These are phyloP conservation scores for Campoletis raptor DNA, from an alignment of 2,888 invertebrate genomes.

Conservation along the genomic window DNA sequence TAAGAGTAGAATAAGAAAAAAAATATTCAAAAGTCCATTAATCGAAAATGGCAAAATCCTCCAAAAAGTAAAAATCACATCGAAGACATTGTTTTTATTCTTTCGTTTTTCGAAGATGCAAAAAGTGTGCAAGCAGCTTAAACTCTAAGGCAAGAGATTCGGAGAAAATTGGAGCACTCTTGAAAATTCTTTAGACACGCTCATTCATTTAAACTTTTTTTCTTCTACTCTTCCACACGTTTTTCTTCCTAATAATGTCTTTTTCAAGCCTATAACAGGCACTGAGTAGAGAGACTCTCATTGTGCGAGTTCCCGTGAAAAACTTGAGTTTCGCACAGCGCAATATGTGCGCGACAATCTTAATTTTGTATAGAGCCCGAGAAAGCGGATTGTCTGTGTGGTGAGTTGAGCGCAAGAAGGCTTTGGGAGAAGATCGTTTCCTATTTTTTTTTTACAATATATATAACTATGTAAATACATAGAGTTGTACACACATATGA, in stretches of 20 bases:
- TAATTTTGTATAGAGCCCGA: background rate
- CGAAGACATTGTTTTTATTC: background rate
- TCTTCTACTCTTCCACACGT: background rate
- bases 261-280: background rate
- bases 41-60: background rate
- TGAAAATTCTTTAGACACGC: background rate
- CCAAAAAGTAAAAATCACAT: background rate
- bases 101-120: background rate
- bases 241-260: background rate
- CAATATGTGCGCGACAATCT: background rate
- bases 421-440: background rate
- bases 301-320: slow-evolving; percentile 6
- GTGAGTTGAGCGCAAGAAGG: too few relatives aligned
- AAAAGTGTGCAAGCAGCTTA: background rate
- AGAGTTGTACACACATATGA: too few relatives aligned
- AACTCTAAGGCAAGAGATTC: slow-evolving; percentile 30
- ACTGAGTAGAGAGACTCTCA: slow-evolving; percentile 3
- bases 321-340: background rate
- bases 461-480: background rate
- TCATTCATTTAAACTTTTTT: background rate
- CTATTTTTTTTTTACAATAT: background rate
- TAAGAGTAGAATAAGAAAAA: background rate
- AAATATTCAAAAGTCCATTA: background rate
- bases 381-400: slow-evolving; percentile 6
- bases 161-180: background rate